Evolutionary conservation across 1,140 invertebrate species (phyloP), one percentile per base, ranked within the genome.

Genomic region (Metaphire vulgaris): DNA sequence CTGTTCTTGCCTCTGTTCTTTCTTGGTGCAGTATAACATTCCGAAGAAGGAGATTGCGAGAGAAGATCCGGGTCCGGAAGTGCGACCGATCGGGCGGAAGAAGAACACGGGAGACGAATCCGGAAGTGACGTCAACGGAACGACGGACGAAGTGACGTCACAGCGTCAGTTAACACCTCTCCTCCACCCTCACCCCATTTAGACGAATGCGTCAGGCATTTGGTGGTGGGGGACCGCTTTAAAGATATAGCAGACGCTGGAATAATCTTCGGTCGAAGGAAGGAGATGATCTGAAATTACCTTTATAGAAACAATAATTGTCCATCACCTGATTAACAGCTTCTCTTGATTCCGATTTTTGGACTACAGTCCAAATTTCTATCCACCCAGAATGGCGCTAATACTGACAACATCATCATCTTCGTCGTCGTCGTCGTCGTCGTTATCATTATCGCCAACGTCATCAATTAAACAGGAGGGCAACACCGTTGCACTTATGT

Each of bases 81-180:
- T 86, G 0, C 81, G 87, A 30, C 80, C 88, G 21, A 87, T 87
- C 2, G 91, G 96, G 82, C 96, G 96, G 90, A 97, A 97, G 88
- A 98, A 98, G 88, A 95, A 98, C 86, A 87, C 98, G 77, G 96
- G 95, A 64, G 91, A 93, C n/a, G n/a, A n/a, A n/a, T n/a, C n/a
- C n/a, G n/a, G n/a, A n/a, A n/a, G n/a, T n/a, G n/a, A n/a, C n/a
- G n/a, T n/a, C n/a, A n/a, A n/a, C 29, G 96, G 33, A 2, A 34
- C 33, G 15, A 32, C 72, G 1, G 31, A 34, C 30, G 31, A 73
- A 28, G 28, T 34, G 2, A 26, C 33, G 15, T 32, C 72, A 1
- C 41, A 34, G 28, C 28, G 72, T 64, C 67, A 12, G n/a, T 69
- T 26, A 69, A 6, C 28, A 12, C 14, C 67, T 69, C 67, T 28